Evolutionary conservation across 1,140 invertebrate genomes (phyloP).

Genomic region (Leptestheria dahalacensis): DNA sequence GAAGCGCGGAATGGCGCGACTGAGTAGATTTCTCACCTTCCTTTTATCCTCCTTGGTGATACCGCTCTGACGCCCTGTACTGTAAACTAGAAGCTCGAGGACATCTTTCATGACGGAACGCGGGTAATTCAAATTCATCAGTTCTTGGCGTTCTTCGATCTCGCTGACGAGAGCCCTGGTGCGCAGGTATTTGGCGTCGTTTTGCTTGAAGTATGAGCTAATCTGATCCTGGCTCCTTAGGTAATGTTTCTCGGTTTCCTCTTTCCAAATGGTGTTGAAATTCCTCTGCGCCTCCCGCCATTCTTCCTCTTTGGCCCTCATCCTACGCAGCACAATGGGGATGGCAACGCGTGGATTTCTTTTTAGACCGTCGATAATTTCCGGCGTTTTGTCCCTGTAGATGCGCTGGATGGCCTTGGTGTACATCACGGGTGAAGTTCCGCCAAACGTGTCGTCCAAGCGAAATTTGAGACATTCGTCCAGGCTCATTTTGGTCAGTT

Average conservation of each 20-base stretch:
- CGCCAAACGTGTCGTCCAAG: slow-evolving; percentile 82
- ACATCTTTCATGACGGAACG: slow-evolving; percentile 70
- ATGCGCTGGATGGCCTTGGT: slow-evolving; percentile 70
- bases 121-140: slow-evolving; percentile 36
- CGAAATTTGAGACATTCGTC: slow-evolving; percentile 77
- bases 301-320: slow-evolving; percentile 93
- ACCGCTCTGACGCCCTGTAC: slow-evolving; percentile 87
- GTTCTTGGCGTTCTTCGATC: slow-evolving; percentile 84
- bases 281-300: slow-evolving; percentile 93
- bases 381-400: slow-evolving; percentile 88
- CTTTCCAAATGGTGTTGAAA: slow-evolving; percentile 94
- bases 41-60: slow-evolving; percentile 94
- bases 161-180: slow-evolving; percentile 91
- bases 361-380: slow-evolving; percentile 91
- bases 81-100: slow-evolving; percentile 86
- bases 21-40: slow-evolving; percentile 81
- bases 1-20: slow-evolving; percentile 84
- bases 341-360: slow-evolving; percentile 87
- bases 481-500: slow-evolving; percentile 69
- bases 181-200: slow-evolving; percentile 82
- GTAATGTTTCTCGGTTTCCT: slow-evolving; percentile 97
- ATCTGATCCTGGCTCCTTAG: slow-evolving; percentile 95
- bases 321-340: slow-evolving; percentile 74
- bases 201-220: slow-evolving; percentile 95
- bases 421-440: slow-evolving; percentile 77